Evolutionary conservation across 2,113 vertebrate genomes (phyloP).

Genomic region (Neomonachus schauinslandi): DNA sequence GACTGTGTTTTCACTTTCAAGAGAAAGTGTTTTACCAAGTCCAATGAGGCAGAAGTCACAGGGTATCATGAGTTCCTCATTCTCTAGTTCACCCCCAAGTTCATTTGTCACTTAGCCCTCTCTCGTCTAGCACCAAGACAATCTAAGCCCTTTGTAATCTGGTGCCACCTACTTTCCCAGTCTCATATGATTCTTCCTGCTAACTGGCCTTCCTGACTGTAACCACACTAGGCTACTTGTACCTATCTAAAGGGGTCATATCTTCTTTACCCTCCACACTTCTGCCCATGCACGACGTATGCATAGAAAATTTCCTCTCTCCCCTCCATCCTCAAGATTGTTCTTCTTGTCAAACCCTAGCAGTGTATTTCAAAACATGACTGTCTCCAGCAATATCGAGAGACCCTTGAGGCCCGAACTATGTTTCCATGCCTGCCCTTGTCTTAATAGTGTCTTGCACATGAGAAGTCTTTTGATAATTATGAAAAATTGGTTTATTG

Average conservation of each 20-base stretch:
- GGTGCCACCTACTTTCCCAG: not conserved
- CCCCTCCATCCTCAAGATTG: too few species aligned
- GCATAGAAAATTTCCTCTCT: not conserved
- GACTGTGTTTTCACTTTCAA: not conserved
- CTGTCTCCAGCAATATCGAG: not conserved
- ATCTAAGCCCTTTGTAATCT: not conserved
- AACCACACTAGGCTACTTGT: too few species aligned
- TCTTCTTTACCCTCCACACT: not conserved
- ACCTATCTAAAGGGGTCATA: rapidly evolving
- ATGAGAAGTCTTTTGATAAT: not conserved
- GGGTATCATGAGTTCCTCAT: not conserved
- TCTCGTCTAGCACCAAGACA: not conserved
- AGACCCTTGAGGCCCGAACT: not conserved
- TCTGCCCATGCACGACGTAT: rapidly evolving
- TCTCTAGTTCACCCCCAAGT: not conserved
- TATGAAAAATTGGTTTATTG: not conserved
- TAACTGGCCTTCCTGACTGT: not conserved
- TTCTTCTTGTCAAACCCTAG: not conserved
- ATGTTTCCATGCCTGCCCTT: rapidly evolving
- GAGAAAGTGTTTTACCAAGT: not conserved
- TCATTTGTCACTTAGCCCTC: not conserved
- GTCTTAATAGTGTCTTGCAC: not conserved
- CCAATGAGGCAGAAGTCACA: not conserved
- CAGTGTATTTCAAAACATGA: not conserved
- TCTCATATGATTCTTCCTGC: not conserved